These are phyloP conservation scores for Ornithoptera priamus DNA, from an alignment of 2,888 invertebrate genomes.

Conservation along the genomic window DNA sequence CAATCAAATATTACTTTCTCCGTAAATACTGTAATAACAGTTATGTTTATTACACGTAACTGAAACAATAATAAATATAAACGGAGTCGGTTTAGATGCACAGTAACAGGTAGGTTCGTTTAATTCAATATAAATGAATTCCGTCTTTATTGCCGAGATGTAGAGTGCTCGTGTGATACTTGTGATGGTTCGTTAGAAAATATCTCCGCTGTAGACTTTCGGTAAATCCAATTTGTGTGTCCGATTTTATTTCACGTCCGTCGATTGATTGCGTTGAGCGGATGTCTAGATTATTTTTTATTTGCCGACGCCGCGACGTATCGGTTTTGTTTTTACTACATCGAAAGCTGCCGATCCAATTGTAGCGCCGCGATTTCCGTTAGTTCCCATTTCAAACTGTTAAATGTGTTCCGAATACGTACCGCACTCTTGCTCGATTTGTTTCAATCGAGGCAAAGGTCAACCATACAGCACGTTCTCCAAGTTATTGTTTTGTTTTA, in stretches of 20 bases:
- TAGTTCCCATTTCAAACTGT: background rate
- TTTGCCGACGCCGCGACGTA: background rate
- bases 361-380: background rate
- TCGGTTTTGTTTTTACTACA: background rate
- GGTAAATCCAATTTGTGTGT: conserved; percentile 20
- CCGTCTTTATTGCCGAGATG: conserved; percentile 2
- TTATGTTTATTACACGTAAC: conserved; percentile 21
- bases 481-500: background rate
- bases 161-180: conserved; percentile 10
- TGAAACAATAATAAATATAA: conserved; percentile 13
- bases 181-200: conserved; percentile 6
- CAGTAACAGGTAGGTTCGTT: conserved; percentile 2
- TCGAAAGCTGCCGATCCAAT: background rate
- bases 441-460: background rate
- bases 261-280: background rate
- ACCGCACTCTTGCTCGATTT: background rate
- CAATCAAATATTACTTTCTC: conserved; percentile 13
- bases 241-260: conserved; percentile 1
- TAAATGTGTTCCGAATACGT: background rate
- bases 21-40: conserved; percentile 9
- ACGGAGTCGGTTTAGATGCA: conserved; percentile 11
- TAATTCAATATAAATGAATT: conserved; percentile 14
- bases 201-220: conserved; percentile 5
- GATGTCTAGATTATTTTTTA: background rate
- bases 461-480: background rate